These are phyloP conservation scores for Minunthozetes semirufus DNA, from an alignment of 2,888 invertebrate genomes.

Conservation along the genomic window DNA sequence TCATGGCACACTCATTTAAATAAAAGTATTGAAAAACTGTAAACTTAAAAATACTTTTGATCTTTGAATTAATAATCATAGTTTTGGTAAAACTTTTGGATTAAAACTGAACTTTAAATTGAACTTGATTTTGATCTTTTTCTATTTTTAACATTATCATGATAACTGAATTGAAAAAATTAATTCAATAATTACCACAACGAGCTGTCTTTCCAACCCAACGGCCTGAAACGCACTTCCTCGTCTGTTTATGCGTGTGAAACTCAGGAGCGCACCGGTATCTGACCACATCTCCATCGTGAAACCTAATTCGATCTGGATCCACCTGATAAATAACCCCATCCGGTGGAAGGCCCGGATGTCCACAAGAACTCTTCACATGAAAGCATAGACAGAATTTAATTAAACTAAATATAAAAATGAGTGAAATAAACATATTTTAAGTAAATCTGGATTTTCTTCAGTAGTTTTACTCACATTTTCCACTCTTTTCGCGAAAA, in stretches of 20 bases:
- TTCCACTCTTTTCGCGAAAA: neutral
- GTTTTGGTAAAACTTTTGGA: too few relatives aligned
- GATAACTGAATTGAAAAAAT: neutral
- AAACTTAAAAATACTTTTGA: too few relatives aligned
- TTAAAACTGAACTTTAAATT: too few relatives aligned
- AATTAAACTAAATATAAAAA: neutral
- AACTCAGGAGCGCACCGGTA: neutral
- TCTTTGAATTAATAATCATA: too few relatives aligned
- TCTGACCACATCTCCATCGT: conserved; percentile 6
- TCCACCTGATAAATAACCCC: neutral
- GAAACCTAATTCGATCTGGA: neutral
- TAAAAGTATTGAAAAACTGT: too few relatives aligned
- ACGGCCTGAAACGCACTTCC: conserved; percentile 4
- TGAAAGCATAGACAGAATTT: neutral
- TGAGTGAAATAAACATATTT: neutral
- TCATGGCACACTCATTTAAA: neutral
- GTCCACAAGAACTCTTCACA: neutral
- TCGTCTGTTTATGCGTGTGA: neutral
- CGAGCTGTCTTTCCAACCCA: conserved; percentile 12
- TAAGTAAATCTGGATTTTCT: neutral
- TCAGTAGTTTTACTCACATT: neutral
- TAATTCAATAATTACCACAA: neutral
- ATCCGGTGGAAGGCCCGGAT: conserved; percentile 14
- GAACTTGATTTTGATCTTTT: too few relatives aligned
- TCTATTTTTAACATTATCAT: neutral